A percentile compares a stretch with the other conserved stretches of the same genome.
These are phyloP conservation scores for Homarus gammarus DNA, from an alignment of 2,888 invertebrate species.

Conservation along the genomic window DNA sequence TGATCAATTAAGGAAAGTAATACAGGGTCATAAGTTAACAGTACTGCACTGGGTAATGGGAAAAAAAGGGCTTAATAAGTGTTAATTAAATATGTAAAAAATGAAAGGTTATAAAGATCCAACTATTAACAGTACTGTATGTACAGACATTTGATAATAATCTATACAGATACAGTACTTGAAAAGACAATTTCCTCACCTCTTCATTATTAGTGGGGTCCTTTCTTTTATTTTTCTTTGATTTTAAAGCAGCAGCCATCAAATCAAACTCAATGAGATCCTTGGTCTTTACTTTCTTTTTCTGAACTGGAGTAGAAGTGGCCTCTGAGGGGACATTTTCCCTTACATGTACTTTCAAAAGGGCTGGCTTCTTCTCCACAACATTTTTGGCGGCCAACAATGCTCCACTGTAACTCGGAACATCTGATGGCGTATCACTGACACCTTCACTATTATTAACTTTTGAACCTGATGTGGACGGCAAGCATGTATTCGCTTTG, in stretches of 20 bases:
- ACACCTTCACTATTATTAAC: neutral
- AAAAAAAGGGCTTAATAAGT: no score
- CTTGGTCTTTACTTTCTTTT: constrained; percentile 35
- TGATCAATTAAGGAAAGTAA: neutral
- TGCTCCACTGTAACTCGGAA: neutral
- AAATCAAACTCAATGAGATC: constrained; percentile 30
- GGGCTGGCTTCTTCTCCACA: neutral
- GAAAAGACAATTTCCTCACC: neutral
- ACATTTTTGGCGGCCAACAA: neutral
- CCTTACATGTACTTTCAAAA: neutral
- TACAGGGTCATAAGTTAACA: no score
- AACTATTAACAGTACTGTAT: no score
- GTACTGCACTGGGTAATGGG: no score
- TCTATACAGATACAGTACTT: neutral
- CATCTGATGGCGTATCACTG: neutral
- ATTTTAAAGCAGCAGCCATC: constrained; percentile 4
- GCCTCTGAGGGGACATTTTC: neutral
- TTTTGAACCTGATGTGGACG: neutral
- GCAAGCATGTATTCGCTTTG: neutral
- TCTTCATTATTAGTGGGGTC: neutral
- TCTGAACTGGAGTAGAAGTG: neutral
- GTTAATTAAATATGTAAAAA: no score
- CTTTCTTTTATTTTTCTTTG: constrained; percentile 19
- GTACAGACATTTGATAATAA: no score
- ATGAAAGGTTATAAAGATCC: no score